Base-by-base conservation (phyloP, 2,113 vertebrate species). In the Heterocephalus glaber region DNA sequence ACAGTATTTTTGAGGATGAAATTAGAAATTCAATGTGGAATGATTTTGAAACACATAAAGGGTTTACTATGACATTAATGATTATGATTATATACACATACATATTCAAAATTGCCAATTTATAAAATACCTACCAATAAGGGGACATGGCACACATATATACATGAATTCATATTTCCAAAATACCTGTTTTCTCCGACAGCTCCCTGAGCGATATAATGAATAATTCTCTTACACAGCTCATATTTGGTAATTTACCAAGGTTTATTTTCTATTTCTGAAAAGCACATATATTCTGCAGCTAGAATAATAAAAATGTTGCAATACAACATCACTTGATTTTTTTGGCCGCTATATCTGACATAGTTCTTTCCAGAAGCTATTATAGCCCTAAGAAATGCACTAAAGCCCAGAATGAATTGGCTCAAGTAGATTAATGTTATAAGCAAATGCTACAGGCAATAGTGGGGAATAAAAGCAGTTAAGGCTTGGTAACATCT, bases 401-500 rank as follows among this genome's bases (percentile, higher is more conserved):
- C 58, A 86, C 77, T 83, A 63, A 76, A 86, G 11, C 63, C 7
- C n/a, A 94, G 19, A 96, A 94, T 35, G 35, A 63, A 52, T 35
- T 56, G 91, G 22, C 49, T 74, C 12, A 88, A 95, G 41, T 86
- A 86, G 44, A 92, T 24, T 7, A 5, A 90, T 61, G 79, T 2
- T 44, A 44, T n/a, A 96, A 95, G 97, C 13, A 94, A 96, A 92
- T 49, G 30, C 33, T 95, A 86, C 5, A 86, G 41, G 16, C 24
- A 94, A 89, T 86, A 93, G n/a, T 14, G 41, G n/a, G 83, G 79
- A 95, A 96, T 65, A 86, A 95, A 96, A 44, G 44, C 30, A 77
- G 26, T 95, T 97, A 92, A 54, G 14, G 19, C 72, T 76, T 76
- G 7, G 92, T 95, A 97, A 96, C 33, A 98, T 95, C 13, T 91